Percentiles rank a stretch among this genome's conserved stretches.
Conservation (phyloP, 2,797 vertebrate species). For the Melanotaenia nigrans region DNA sequence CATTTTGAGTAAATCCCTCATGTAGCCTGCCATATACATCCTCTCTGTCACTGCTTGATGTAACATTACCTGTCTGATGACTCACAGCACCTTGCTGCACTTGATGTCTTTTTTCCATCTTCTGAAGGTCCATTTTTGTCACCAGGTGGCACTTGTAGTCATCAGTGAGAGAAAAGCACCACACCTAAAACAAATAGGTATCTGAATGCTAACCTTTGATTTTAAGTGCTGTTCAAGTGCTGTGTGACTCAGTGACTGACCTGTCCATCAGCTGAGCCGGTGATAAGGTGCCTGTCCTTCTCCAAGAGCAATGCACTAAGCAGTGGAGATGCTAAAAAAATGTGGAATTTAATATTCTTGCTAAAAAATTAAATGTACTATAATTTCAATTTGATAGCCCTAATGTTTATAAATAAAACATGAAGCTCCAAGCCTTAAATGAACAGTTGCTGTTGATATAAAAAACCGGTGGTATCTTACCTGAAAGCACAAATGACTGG, state of each 20-base stretch:
- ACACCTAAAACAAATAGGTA: slow-evolving; percentile 77
- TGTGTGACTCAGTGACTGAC: slow-evolving; percentile 67
- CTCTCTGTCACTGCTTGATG: background rate
- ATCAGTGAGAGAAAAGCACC: slow-evolving; percentile 85
- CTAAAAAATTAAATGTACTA: too few species aligned
- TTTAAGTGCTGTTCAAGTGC: background rate
- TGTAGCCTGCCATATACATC: background rate
- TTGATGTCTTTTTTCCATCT: slow-evolving; percentile 79
- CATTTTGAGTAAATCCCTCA: background rate
- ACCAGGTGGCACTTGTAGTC: slow-evolving; percentile 82
- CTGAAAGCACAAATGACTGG: slow-evolving; percentile 88
- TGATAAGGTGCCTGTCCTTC: slow-evolving; percentile 81
- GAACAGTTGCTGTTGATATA: background rate
- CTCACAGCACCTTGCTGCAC: slow-evolving; percentile 41
- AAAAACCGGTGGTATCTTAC: slow-evolving; percentile 69
- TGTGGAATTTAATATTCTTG: background rate
- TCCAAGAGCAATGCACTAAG: slow-evolving; percentile 83
- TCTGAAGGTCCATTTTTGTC: slow-evolving; percentile 84
- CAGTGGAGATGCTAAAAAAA: slow-evolving; percentile 83
- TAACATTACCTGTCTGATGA: slow-evolving; percentile 54
- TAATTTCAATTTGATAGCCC: background rate
- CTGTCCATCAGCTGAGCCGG: slow-evolving; percentile 88
- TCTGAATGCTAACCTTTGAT: slow-evolving; percentile 13
- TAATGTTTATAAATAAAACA: background rate
- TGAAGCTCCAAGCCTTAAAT: background rate